These are phyloP conservation scores for Hylia prasina DNA, from an alignment of 2,113 vertebrate species.

Conservation along the genomic window DNA sequence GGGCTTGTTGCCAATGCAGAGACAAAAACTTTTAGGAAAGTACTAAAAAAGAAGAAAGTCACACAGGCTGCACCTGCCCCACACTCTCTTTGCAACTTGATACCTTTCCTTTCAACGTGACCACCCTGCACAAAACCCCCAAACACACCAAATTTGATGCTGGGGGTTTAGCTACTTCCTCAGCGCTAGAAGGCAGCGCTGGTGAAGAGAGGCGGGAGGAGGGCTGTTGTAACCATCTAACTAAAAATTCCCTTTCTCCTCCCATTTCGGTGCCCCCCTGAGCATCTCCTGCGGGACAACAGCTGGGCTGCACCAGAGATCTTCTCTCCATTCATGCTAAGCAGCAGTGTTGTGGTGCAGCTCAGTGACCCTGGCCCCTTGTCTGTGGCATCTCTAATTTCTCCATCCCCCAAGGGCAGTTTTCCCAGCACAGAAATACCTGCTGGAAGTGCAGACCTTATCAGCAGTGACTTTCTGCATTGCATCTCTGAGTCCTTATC, in stretches of 20 bases:
- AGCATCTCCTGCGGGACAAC: background rate
- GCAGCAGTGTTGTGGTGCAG: background rate
- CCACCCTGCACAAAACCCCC: background rate
- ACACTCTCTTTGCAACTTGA: background rate
- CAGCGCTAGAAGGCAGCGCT: background rate
- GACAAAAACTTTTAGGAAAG: background rate
- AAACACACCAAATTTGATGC: background rate
- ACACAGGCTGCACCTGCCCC: background rate
- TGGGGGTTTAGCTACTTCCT: background rate
- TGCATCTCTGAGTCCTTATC: background rate
- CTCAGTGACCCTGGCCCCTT: background rate
- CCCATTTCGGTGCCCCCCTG: accelerated
- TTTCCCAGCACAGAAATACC: background rate
- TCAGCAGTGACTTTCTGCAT: background rate
- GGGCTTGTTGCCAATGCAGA: background rate
- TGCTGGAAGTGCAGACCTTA: background rate
- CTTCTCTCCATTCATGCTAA: background rate
- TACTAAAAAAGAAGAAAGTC: accelerated
- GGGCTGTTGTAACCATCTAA: background rate
- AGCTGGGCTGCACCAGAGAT: background rate
- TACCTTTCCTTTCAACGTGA: accelerated
- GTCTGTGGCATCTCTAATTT: background rate
- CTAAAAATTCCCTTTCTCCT: background rate
- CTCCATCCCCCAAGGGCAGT: background rate
- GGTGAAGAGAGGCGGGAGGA: background rate